Evolutionary conservation across 2,113 vertebrate species (phyloP).

Genomic region (Pungitius pungitius): DNA sequence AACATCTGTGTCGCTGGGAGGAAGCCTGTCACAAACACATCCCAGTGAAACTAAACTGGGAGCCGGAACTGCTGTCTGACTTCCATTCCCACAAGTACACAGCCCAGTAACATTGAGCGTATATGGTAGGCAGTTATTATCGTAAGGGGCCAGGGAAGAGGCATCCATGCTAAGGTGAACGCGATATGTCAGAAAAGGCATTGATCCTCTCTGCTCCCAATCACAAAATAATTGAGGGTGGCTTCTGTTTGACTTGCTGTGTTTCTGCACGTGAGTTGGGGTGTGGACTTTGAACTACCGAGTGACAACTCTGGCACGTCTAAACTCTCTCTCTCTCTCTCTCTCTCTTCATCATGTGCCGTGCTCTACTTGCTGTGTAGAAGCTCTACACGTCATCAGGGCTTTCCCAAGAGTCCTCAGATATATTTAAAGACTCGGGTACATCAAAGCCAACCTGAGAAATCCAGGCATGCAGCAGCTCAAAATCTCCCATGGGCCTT

Average conservation of each 20-base stretch:
- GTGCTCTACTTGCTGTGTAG: constrained; percentile 36
- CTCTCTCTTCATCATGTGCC: neutral
- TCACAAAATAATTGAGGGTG: constrained; percentile 28
- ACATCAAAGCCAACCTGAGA: constrained; percentile 30
- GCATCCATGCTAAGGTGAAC: constrained; percentile 7
- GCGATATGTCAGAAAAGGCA: constrained; percentile 6
- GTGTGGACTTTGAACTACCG: constrained; percentile 17
- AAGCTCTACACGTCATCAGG: constrained; percentile 20
- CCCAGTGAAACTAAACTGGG: neutral
- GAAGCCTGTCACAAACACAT: neutral
- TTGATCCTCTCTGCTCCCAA: constrained; percentile 19
- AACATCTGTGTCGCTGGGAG: neutral
- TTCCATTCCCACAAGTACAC: neutral
- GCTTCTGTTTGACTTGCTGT: constrained; percentile 2
- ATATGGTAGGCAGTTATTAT: neutral
- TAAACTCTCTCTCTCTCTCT: neutral
- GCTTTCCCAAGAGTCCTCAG: constrained; percentile 28
- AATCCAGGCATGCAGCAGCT: constrained; percentile 18
- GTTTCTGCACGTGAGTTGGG: constrained; percentile 12
- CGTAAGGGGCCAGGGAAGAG: neutral
- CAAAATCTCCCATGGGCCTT: constrained; percentile 35
- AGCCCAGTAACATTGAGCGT: neutral
- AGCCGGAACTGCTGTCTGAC: neutral
- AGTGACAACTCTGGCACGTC: constrained; percentile 27
- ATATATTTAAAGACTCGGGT: constrained; percentile 48